Evolutionary conservation across 1,140 invertebrate species (phyloP), one percentile per base, ranked within the genome.

Genomic region (Lucilia cuprina): DNA sequence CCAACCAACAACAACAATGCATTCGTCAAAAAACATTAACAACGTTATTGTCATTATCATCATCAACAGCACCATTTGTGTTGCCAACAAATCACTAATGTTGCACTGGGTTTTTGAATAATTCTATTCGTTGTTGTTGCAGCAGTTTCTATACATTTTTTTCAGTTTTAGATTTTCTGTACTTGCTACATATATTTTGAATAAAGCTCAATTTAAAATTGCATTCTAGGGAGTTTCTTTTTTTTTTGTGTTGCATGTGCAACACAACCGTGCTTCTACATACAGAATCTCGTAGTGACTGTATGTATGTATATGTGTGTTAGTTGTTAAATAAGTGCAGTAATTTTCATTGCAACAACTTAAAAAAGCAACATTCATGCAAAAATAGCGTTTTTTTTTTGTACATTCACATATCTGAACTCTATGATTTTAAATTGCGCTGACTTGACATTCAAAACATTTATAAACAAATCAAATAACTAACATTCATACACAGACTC

Each of bases 391-490:
- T 8, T 21, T 21, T 70, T 70, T 70, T n/a, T 60, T 60, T 7
- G 5, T 60, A 17, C 55, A 60, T 60, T 25, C 21, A 70, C 65
- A 70, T 25, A 12, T 80, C 77, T 80, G 41, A 49, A 80, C 41
- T 9, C n/a, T 80, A 80, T 80, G 77, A 80, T 80, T 80, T 80
- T 49, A 80, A 80, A 80, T 80, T 80, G 47, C 77, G 77, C 77
- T 80, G 77, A 80, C 77, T 49, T 80, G 77, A 80, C 77, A 80
- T 80, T 80, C 77, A 50, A 80, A 80, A 50, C 77, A 80, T 80
- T 80, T 80, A 21, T 19, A 80, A 80, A 80, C 77, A 80, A 80
- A 80, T 80, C 77, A 78, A 60, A 60, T 60, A 60, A 17, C n/a
- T n/a, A n/a, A n/a, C n/a, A n/a, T n/a, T n/a, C n/a, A n/a, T n/a